Evolutionary conservation across 1,140 invertebrate genomes (phyloP), one percentile per base, ranked within the genome.

Genomic region (Caenorhabditis remanei): DNA sequence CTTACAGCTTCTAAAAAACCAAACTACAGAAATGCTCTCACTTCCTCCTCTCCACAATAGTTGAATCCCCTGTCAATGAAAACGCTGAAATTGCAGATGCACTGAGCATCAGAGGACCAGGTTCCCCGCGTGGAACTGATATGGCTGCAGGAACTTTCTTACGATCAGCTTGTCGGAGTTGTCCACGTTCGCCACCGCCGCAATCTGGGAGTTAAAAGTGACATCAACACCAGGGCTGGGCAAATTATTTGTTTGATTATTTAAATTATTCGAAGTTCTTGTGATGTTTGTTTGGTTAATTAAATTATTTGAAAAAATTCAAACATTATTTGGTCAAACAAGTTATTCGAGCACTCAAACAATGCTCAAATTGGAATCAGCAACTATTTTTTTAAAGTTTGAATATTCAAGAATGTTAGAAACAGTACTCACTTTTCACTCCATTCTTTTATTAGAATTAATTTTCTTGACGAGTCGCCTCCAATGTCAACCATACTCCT

Each of bases 1-100:
- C n/a, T n/a, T n/a, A n/a, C n/a, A n/a, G n/a, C n/a, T n/a, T n/a
- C n/a, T n/a, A n/a, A n/a, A n/a, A n/a, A n/a, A n/a, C n/a, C n/a
- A n/a, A n/a, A n/a, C n/a, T n/a, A n/a, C 32, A 32, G 2, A 32
- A 32, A 32, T 58, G 21, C 21, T 21, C 32, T n/a, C 16, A 89
- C 87, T 84, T 86, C 53, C 88, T 84, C 40, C 87, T 83, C 61
- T 89, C 88, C 11, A 88, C 19, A 14, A 89, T 40, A 1, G 71
- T 85, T 9, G 48, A 82, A 43, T 89, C 84, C 6, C 84, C 83
- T 21, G 71, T 79, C n/a, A 24, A 21, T 11, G 83, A 84, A 61
- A 71, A 79, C 9, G 88, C 86, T 16, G 86, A 87, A 50, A 87
- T 83, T 24, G 75, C 86, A 19, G 86, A 87, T 13, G 61, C 32